Conservation (phyloP, 2,797 vertebrate species). For the Mastacembelus armatus region DNA sequence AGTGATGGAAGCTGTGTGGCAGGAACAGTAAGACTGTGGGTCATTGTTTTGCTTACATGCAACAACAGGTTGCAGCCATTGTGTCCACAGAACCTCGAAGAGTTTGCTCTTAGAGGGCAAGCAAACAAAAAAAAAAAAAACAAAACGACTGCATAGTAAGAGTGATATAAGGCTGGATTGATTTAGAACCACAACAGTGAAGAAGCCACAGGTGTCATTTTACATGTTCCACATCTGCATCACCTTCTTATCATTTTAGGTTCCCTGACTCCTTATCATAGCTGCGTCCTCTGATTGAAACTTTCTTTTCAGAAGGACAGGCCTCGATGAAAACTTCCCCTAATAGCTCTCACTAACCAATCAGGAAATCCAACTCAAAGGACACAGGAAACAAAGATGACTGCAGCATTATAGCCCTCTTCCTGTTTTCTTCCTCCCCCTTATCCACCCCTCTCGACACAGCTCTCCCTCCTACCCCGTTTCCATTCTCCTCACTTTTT, state of each 20-base stretch:
- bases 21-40: constrained; percentile 9
- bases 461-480: constrained; percentile 34
- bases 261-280: constrained; percentile 47
- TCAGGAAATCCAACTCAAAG: constrained; percentile 60
- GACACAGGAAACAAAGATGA: constrained; percentile 77
- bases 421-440: constrained; percentile 80
- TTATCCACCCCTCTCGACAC: constrained; percentile 44
- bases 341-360: constrained; percentile 45
- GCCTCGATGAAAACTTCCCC: constrained; percentile 39
- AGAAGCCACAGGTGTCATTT: constrained; percentile 6
- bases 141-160: constrained; percentile 12
- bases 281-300: constrained; percentile 52
- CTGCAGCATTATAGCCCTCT: constrained; percentile 73
- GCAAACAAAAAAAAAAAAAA: constrained; percentile 14
- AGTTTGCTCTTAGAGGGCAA: constrained; percentile 9
- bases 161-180: background rate
- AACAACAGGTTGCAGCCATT: constrained; percentile 32
- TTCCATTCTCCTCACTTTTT: constrained; percentile 73
- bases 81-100: constrained; percentile 18
- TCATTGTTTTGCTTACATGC: constrained; percentile 30
- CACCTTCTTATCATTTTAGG: background rate
- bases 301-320: constrained; percentile 57
- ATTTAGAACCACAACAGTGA: background rate
- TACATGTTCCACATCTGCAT: background rate
- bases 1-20: constrained; percentile 16